Evolutionary conservation across 2,113 vertebrate species (phyloP).

Genomic region (Myodes glareolus): DNA sequence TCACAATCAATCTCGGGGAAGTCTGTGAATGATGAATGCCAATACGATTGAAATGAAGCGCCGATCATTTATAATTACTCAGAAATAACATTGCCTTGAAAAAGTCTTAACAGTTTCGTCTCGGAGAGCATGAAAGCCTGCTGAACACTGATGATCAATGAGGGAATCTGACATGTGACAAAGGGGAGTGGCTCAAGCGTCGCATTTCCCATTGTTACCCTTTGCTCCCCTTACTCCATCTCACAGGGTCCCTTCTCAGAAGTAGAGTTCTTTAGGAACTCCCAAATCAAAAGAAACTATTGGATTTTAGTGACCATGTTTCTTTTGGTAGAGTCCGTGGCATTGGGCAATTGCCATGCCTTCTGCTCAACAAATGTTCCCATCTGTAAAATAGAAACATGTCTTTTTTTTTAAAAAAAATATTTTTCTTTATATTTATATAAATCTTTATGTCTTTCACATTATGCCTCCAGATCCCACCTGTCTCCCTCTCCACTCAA

Average conservation of each 20-base stretch:
- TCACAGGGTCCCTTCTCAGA: conserved; percentile 37
- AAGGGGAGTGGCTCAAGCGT: background rate
- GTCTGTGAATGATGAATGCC: conserved; percentile 65
- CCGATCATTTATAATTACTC: conserved; percentile 71
- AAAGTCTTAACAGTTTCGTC: conserved; percentile 44
- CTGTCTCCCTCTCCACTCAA: background rate
- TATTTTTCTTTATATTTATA: background rate
- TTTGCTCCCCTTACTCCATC: background rate
- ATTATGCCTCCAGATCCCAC: background rate
- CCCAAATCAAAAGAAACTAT: background rate
- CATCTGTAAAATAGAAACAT: conserved; percentile 3
- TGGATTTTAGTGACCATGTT: background rate
- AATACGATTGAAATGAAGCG: conserved; percentile 67
- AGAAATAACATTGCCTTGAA: conserved; percentile 56
- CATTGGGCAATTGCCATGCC: background rate
- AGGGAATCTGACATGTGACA: background rate
- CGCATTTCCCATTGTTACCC: background rate
- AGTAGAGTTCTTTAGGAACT: background rate
- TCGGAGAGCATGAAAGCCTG: background rate
- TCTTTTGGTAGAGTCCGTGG: background rate
- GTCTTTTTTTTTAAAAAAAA: background rate
- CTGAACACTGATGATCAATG: background rate
- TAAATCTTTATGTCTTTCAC: background rate
- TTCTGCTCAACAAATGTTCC: conserved; percentile 14
- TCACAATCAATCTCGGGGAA: conserved; percentile 72